Base-by-base conservation (phyloP, 2,888 invertebrate genomes). In the Gibbula magus region DNA sequence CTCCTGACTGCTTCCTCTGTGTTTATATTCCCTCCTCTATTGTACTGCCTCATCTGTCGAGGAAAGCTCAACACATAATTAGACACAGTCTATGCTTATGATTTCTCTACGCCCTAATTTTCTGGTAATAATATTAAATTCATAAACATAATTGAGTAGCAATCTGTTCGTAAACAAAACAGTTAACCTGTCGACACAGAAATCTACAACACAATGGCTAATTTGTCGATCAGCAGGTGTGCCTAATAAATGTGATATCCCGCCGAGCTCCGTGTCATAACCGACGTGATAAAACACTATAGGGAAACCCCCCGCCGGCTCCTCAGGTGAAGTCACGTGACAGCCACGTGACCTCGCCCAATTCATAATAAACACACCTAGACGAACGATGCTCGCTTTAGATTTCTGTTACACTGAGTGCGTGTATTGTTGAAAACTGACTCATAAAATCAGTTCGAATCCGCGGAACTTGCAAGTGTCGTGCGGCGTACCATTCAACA, bases 161-260 rank as follows among this genome's bases (percentile, higher is more conserved):
- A 70, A 70, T 70, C 70, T 70, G 70, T 70, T 70, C 70, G 10
- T 70, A 70, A 70, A 70, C 39, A 70, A 70, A 32, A 70, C 13
- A 35, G 39, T 70, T 32, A 70, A 39, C 32, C 32, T 70, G 32
- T 32, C 70, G 29, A 18, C 25, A 18, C 18, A 35, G 70, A 20
- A 2, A n/a, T 70, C 20, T 2, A n/a, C 16, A 70, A 35, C 35
- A 70, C 39, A 70, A 70, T 70, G 70, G 39, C 16, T 70, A 70
- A 70, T 70, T 70, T 70, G 70, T 35, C 35, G 13, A 35, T 10
- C 70, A 10, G 70, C 70, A 70, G 70, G 70, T 70, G 39, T 10
- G 2, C 70, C 4, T 32, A 32, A 70, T 35, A 32, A 70, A 70
- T n/a, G 20, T 35, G 70, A 67, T 32, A 32, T 35, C 70, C 70